A percentile compares a stretch with the other conserved stretches of the same genome.
Conservation (phyloP, 1,140 invertebrate species). For the Drosophila quadrilineata region DNA sequence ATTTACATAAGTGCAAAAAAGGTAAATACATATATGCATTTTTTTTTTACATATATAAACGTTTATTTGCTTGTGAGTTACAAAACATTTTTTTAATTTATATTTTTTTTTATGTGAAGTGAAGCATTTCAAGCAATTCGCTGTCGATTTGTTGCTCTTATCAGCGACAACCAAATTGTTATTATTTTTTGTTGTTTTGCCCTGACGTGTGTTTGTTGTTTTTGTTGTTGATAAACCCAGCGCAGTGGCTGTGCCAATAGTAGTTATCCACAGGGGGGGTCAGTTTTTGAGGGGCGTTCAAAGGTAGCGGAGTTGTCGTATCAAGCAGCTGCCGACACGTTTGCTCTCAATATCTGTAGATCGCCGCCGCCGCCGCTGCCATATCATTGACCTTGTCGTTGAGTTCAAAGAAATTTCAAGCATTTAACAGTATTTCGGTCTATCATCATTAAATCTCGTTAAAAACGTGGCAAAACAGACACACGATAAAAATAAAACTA, state of each 20-base stretch:
- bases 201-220: no score
- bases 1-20: no score
- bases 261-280: neutral
- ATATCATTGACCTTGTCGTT: slow-evolving; percentile 62
- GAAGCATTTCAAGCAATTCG: slow-evolving; percentile 13
- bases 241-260: neutral
- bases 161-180: slow-evolving; percentile 34
- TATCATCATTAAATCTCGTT: slow-evolving; percentile 41
- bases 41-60: no score
- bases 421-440: slow-evolving; percentile 27
- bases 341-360: slow-evolving; percentile 19
- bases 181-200: neutral
- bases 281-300: neutral
- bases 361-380: no score
- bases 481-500: neutral
- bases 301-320: slow-evolving; percentile 13
- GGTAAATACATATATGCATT: no score
- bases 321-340: slow-evolving; percentile 51
- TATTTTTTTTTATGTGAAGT: neutral
- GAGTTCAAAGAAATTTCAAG: slow-evolving; percentile 62
- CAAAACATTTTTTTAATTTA: neutral
- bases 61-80: no score
- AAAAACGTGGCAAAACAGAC: slow-evolving; percentile 56
- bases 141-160: slow-evolving; percentile 35
- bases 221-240: slow-evolving; percentile 32